Conservation (phyloP, 2,113 vertebrate species). For the Cyanocitta stelleri region DNA sequence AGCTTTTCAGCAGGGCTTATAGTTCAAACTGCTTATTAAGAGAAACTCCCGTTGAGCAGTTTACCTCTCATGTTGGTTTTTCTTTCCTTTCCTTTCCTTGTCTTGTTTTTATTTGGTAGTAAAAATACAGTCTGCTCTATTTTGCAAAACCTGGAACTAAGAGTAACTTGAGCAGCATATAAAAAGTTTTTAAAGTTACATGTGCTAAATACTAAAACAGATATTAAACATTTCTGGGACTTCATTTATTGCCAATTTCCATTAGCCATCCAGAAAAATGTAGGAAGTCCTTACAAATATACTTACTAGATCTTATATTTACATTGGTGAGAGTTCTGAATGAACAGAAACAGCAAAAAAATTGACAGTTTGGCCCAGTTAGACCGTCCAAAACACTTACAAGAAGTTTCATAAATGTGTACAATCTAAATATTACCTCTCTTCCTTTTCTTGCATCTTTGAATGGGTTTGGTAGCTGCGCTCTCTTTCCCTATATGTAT, state of each 20-base stretch:
- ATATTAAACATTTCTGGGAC: not conserved
- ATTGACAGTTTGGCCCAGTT: not conserved
- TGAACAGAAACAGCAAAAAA: not conserved
- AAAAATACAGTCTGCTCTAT: conserved; percentile 16
- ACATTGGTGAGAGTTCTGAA: not conserved
- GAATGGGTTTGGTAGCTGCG: not conserved
- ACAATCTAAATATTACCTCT: conserved; percentile 50
- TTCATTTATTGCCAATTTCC: not conserved
- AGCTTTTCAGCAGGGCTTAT: conserved; percentile 24
- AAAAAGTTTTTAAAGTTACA: not conserved
- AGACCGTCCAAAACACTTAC: not conserved
- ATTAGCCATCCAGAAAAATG: not conserved
- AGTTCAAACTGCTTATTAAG: conserved; percentile 63
- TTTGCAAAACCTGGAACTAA: conserved; percentile 19
- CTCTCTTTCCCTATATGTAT: not conserved
- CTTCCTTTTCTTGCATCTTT: conserved; percentile 47
- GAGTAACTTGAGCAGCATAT: not conserved
- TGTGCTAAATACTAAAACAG: not conserved
- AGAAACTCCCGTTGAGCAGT: conserved; percentile 31
- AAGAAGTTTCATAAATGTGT: not conserved
- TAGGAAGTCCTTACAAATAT: not conserved
- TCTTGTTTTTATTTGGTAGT: conserved; percentile 43
- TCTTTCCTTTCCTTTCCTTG: not conserved
- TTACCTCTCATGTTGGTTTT: conserved; percentile 23
- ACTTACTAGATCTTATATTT: not conserved